These are phyloP conservation scores for Gnatocerus cornutus DNA, from an alignment of 2,888 invertebrate species.

Conservation along the genomic window DNA sequence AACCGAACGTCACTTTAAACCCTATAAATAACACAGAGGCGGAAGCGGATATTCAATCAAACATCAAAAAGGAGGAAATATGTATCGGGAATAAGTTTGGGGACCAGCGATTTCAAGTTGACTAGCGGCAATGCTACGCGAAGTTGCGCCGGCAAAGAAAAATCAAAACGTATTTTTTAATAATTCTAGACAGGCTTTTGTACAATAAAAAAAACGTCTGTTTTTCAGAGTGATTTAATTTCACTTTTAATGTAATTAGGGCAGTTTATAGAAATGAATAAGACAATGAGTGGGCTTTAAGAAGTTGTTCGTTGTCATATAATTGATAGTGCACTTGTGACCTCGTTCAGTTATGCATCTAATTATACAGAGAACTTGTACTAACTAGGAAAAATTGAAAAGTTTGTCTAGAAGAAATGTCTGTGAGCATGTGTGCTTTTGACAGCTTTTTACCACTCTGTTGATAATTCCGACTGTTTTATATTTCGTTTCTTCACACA, in stretches of 20 bases:
- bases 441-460: slow-evolving; percentile 1
- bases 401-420: slow-evolving; percentile 10
- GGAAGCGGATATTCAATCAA: neutral
- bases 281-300: slow-evolving; percentile 21
- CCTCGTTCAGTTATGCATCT: slow-evolving; percentile 35
- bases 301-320: slow-evolving; percentile 22
- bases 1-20: too few species aligned
- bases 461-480: neutral
- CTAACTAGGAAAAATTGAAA: slow-evolving; percentile 4
- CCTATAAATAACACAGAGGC: too few species aligned
- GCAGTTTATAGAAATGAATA: slow-evolving; percentile 21
- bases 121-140: too few species aligned
- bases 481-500: neutral
- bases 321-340: slow-evolving; percentile 38
- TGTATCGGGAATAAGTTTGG: too few species aligned
- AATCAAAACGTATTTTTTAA: too few species aligned
- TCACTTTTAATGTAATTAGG: slow-evolving; percentile 8
- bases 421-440: neutral
- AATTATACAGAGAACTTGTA: slow-evolving; percentile 30
- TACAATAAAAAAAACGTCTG: too few species aligned
- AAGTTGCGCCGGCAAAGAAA: too few species aligned
- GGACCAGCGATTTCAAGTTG: too few species aligned
- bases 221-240: neutral
- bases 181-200: too few species aligned
- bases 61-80: slow-evolving; percentile 1